These are phyloP conservation scores for Rhopalosiphum nymphaeae DNA, from an alignment of 2,888 invertebrate species.

Conservation along the genomic window DNA sequence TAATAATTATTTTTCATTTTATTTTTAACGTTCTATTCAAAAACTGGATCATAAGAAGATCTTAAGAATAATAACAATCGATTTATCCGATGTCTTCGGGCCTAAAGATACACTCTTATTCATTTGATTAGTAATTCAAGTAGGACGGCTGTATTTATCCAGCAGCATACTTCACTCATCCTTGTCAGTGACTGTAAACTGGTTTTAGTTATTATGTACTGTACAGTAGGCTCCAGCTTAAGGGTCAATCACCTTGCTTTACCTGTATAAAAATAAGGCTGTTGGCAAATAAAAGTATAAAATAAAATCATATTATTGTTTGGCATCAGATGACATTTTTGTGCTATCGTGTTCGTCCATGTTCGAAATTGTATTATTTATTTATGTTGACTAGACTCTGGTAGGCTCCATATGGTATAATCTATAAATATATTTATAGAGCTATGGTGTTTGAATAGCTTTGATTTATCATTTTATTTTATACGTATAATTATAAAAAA, in stretches of 20 bases:
- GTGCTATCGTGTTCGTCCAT: not conserved
- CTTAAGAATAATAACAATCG: conserved; percentile 37
- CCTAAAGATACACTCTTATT: conserved; percentile 1
- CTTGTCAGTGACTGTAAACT: conserved; percentile 52
- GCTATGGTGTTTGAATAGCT: not conserved
- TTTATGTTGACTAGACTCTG: not conserved
- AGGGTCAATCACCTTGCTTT: conserved; percentile 61
- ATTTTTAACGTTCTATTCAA: conserved; percentile 36
- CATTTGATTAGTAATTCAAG: conserved; percentile 54
- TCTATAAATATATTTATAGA: conserved; percentile 19
- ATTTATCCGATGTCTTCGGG: conserved; percentile 32
- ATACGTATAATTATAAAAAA: not conserved
- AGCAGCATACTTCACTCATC: conserved; percentile 50
- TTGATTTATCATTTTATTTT: conserved; percentile 14
- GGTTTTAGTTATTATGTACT: conserved; percentile 62
- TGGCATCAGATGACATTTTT: conserved; percentile 36
- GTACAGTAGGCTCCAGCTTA: conserved; percentile 28
- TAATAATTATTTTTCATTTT: conserved; percentile 45
- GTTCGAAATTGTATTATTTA: conserved; percentile 29
- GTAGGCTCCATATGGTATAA: not conserved
- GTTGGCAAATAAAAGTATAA: conserved; percentile 55
- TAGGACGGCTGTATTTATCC: conserved; percentile 42
- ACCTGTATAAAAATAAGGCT: conserved; percentile 54
- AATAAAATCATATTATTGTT: conserved; percentile 57
- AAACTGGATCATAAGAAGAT: conserved; percentile 22